A percentile compares a stretch with the other conserved stretches of the same genome.
These are phyloP conservation scores for Trachelipus rathkii DNA, from an alignment of 1,140 invertebrate species.

Conservation along the genomic window DNA sequence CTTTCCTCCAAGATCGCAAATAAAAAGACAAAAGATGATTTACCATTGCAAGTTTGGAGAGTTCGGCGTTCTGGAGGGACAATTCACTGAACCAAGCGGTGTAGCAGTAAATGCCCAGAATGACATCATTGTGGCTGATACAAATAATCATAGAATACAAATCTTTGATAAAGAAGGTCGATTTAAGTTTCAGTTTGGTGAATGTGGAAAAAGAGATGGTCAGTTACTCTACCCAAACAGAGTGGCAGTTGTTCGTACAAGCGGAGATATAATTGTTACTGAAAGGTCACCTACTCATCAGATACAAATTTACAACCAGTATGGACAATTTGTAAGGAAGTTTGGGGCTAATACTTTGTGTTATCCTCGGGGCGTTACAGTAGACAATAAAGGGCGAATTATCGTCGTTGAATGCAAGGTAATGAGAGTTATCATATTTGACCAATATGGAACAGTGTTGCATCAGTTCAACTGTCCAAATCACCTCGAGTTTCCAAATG, in stretches of 20 bases:
- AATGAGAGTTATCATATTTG: conserved; percentile 99
- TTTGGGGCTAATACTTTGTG: conserved; percentile 98
- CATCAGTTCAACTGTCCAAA: conserved; percentile 98
- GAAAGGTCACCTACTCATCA: conserved; percentile 78
- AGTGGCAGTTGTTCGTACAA: conserved; percentile 92
- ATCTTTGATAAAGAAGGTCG: conserved; percentile 98
- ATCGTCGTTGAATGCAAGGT: conserved; percentile 99
- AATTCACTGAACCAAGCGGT: conserved; percentile 98
- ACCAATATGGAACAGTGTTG: conserved; percentile 91
- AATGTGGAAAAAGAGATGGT: conserved; percentile 87
- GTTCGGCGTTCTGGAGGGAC: conserved; percentile 96
- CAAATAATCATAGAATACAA: conserved; percentile 98
- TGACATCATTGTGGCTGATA: conserved; percentile 99
- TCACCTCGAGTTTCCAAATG: conserved; percentile 97
- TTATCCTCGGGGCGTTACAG: conserved; percentile 94
- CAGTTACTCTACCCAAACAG: conserved; percentile 96
- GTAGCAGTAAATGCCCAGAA: conserved; percentile 98
- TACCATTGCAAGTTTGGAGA: conserved; percentile 99
- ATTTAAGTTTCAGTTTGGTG: conserved; percentile 99
- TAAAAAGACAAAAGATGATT: conserved; percentile 99
- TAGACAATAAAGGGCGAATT: conserved; percentile 95
- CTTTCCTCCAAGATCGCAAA: conserved; percentile 84
- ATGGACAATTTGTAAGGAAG: conserved; percentile 97
- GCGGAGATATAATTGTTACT: conserved; percentile 97
- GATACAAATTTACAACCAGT: conserved; percentile 99